Evolutionary conservation across 2,888 invertebrate genomes (phyloP).

Genomic region (Macrophya alboannulata): DNA sequence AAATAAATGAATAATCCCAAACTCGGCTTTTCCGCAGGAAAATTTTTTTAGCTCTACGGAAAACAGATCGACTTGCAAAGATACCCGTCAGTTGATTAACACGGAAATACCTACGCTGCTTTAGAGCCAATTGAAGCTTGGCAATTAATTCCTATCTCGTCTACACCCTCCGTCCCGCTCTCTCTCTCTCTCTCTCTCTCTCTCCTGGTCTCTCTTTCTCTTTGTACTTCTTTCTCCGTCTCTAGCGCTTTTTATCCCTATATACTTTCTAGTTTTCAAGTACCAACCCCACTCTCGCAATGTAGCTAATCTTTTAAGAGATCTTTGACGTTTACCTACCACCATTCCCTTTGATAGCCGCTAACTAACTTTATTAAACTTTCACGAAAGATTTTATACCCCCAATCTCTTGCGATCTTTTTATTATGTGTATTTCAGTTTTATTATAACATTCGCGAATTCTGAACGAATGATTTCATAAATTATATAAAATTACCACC

Average conservation of each 20-base stretch:
- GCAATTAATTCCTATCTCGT: slow-evolving; percentile 47
- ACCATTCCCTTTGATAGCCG: slow-evolving; percentile 34
- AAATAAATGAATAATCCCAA: slow-evolving; percentile 7
- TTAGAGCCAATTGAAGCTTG: background rate
- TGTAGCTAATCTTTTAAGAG: slow-evolving; percentile 49
- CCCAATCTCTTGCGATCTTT: background rate
- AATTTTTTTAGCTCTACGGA: background rate
- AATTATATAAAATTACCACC: background rate
- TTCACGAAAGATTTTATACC: background rate
- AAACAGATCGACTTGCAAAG: slow-evolving; percentile 22
- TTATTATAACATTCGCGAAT: background rate
- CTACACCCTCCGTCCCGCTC: background rate
- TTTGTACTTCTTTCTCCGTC: background rate
- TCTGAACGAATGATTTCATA: background rate
- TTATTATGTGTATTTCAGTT: slow-evolving; percentile 3
- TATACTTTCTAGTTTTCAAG: slow-evolving; percentile 40
- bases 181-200: background rate
- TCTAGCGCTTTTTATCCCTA: background rate
- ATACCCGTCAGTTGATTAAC: slow-evolving; percentile 4
- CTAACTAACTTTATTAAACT: slow-evolving; percentile 32
- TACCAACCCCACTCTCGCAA: slow-evolving; percentile 9
- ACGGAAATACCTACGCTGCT: slow-evolving; percentile 17
- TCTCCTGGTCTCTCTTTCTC: background rate
- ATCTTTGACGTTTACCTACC: slow-evolving; percentile 48
- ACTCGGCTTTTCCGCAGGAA: background rate